phyloP scores from a whole-genome alignment of 2,888 invertebrate species.

The Silvanus unidentatus region DNA sequence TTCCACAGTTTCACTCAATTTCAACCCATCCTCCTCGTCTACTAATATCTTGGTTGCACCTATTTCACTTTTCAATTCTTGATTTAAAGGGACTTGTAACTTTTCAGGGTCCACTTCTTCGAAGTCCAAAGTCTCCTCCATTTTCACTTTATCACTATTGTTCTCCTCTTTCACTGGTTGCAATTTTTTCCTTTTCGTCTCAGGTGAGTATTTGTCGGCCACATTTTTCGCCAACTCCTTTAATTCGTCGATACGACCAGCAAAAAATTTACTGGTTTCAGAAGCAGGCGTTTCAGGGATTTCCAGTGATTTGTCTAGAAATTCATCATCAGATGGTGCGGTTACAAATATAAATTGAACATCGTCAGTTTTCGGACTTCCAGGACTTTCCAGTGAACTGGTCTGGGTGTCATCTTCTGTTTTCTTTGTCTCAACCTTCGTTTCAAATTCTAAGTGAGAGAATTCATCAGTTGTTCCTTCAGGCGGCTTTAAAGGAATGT shows the following conservation, averaged over 20 bases:
- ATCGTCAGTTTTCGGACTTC: conserved; percentile 22
- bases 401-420: conserved; percentile 1
- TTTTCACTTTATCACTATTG: conserved; percentile 14
- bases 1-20: conserved; percentile 29
- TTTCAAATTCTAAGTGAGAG: conserved; percentile 37
- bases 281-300: conserved; percentile 37
- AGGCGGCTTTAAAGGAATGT: conserved; percentile 43
- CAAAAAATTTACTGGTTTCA: conserved; percentile 27
- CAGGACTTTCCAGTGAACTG: conserved; percentile 18
- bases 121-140: conserved; percentile 4
- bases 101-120: conserved; percentile 10
- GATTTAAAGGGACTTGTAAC: conserved; percentile 3
- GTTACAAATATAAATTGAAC: conserved; percentile 43
- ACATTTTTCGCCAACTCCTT: conserved; percentile 38
- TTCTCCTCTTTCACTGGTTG: conserved; percentile 28
- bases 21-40: conserved; percentile 44
- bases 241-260: conserved; percentile 31
- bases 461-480: conserved; percentile 42
- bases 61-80: conserved; percentile 2
- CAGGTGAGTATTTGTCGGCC: conserved; percentile 35
- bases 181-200: conserved; percentile 22
- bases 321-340: conserved; percentile 44
- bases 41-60: conserved; percentile 26
- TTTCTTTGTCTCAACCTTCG: conserved; percentile 9
- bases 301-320: conserved; percentile 31